Evolutionary conservation across 2,888 invertebrate species (phyloP), one percentile per base, ranked within the genome.

Genomic region (Glaucopsyche alexis): DNA sequence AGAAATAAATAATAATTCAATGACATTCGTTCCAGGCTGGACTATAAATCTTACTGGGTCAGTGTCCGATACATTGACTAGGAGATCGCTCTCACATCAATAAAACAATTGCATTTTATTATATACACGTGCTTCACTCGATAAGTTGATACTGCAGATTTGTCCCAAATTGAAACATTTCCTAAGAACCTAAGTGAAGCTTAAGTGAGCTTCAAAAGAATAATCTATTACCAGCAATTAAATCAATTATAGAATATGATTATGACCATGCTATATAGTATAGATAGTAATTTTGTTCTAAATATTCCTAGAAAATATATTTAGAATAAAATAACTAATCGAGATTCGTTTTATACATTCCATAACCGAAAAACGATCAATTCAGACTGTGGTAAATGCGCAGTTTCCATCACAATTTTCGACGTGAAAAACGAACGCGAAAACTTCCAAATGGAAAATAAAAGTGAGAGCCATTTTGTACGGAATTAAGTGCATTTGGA

Each of bases 31-130:
- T 55, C 52, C 42, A 45, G 38, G 40, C 13, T 9, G 29, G 71
- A 72, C 73, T 45, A 72, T 71, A 71, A 73, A 72, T 73, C 73
- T 72, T 83, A 84, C 79, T 82, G 81, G 89, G 86, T 88, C 90
- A 89, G 79, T 84, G 88, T 83, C 85, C 90, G 85, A 79, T 85
- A 83, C 82, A 85, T 84, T 86, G 83, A 83, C 81, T 85, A 83
- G 83, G 82, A 81, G 84, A 86, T 82, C 81, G 82, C 77, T 82
- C 81, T 81, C 81, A 76, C 81, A 83, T 84, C 87, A 87, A 87
- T 88, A 86, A 86, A 84, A 84, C 81, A 83, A 85, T 87, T 87
- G 85, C 84, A 84, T 60, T 29, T 14, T 81, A 79, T 79, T 77
- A 79, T 82, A 40, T 42, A 81, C 74, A 72, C 77, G 45, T 38